These are phyloP conservation scores for Steatornis caripensis DNA, from an alignment of 2,113 vertebrate species.

Conservation along the genomic window DNA sequence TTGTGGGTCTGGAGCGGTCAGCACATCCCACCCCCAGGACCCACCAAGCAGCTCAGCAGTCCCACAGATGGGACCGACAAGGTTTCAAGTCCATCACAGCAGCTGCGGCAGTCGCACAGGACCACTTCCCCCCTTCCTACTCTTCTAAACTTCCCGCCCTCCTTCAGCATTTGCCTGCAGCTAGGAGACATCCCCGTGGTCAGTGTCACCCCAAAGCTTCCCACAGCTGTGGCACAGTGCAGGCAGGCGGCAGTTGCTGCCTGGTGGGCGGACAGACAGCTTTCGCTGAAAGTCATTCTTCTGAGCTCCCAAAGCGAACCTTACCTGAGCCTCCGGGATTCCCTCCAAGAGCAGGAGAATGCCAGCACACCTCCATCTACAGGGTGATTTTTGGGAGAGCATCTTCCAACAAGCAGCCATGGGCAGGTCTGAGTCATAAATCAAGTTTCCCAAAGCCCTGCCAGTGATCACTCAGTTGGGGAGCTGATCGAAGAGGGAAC, in stretches of 20 bases:
- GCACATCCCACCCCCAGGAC: background rate
- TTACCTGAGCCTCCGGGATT: background rate
- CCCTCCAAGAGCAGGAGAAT: background rate
- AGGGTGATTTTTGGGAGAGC: rapidly evolving
- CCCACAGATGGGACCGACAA: rapidly evolving
- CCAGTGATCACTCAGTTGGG: background rate
- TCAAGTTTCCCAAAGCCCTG: background rate
- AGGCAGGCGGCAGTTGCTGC: too few species aligned
- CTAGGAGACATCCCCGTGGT: background rate
- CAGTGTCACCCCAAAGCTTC: background rate
- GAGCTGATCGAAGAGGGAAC: background rate
- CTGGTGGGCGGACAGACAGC: too few species aligned
- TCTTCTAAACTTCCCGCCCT: background rate
- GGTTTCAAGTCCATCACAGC: rapidly evolving
- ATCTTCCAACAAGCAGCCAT: background rate
- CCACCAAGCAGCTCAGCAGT: background rate
- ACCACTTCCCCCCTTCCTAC: background rate
- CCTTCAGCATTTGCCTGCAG: background rate
- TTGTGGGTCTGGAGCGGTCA: background rate
- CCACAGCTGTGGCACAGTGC: background rate
- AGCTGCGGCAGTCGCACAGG: background rate
- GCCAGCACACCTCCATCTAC: background rate
- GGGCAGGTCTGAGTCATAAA: background rate
- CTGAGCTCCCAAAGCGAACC: background rate
- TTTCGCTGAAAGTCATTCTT: background rate